Percentiles rank a stretch among this genome's conserved stretches.
Conservation (phyloP, 2,797 vertebrate genomes). For the Helicolenus hilgendorfi region DNA sequence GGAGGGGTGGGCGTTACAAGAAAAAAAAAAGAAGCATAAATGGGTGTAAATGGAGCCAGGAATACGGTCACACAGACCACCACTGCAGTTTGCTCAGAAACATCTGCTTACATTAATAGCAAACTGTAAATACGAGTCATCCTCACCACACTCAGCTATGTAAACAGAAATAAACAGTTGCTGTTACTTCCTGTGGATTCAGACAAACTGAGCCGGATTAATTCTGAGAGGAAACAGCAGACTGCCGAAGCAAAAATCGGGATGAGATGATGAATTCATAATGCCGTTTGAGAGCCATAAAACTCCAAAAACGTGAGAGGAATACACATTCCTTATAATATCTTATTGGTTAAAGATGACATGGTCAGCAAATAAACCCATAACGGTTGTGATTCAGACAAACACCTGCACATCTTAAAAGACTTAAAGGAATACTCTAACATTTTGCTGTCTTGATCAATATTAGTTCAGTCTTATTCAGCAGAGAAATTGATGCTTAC, state of each 20-base stretch:
- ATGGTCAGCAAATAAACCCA: not conserved
- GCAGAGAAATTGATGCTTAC: not conserved
- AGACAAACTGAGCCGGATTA: constrained; percentile 8
- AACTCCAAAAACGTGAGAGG: not conserved
- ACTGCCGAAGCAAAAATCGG: not conserved
- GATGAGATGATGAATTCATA: not conserved
- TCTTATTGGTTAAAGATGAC: not conserved
- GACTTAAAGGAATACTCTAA: constrained; percentile 11
- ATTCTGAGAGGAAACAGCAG: constrained; percentile 14
- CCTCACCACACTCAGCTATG: constrained; percentile 2
- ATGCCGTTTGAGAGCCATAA: not conserved
- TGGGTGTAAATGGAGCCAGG: not conserved
- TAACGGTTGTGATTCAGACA: not conserved
- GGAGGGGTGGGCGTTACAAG: not conserved
- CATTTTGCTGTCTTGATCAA: not conserved
- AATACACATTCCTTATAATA: not conserved
- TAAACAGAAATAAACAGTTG: constrained; percentile 42
- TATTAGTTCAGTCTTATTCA: constrained; percentile 7
- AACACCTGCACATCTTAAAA: not conserved
- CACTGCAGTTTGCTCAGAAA: constrained; percentile 18
- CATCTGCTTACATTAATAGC: constrained; percentile 29
- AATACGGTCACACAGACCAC: not conserved
- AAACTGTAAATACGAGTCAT: constrained; percentile 37
- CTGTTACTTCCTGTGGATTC: constrained; percentile 35
- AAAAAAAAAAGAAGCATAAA: not conserved